A percentile compares a stretch with the other conserved stretches of the same genome.
Conservation (phyloP, 2,113 vertebrate species). For the Tiliqua scincoides region DNA sequence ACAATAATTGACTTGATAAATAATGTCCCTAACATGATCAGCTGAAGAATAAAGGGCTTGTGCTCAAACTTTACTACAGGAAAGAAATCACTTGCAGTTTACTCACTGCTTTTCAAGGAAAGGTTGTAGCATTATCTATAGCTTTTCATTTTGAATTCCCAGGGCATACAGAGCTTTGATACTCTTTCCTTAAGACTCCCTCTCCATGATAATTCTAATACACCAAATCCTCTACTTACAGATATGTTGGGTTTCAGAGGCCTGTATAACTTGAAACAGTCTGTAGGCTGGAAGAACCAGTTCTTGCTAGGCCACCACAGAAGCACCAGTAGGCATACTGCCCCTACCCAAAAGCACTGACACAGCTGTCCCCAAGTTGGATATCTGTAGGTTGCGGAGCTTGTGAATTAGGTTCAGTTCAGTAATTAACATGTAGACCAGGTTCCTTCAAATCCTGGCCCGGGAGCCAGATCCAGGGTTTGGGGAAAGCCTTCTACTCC, state of each 20-base stretch:
- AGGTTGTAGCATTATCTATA: not conserved
- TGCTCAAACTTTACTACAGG: not conserved
- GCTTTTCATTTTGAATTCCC: not conserved
- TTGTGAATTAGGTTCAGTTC: not conserved
- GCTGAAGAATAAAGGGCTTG: not conserved
- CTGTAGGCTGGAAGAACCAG: too few relatives aligned
- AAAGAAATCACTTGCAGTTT: not conserved
- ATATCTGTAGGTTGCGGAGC: too few relatives aligned
- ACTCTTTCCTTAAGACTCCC: not conserved
- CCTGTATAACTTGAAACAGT: too few relatives aligned
- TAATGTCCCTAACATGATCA: not conserved
- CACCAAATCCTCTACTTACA: too few relatives aligned
- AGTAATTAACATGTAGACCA: not conserved
- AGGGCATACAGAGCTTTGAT: not conserved
- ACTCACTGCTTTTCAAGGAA: not conserved
- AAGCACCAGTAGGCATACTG: too few relatives aligned
- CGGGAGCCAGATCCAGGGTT: too few relatives aligned
- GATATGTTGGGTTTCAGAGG: too few relatives aligned
- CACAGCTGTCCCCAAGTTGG: too few relatives aligned
- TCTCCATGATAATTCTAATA: not conserved
- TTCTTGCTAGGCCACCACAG: too few relatives aligned
- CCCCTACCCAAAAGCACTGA: too few relatives aligned
- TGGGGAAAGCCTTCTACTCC: too few relatives aligned
- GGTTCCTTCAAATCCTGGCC: too few relatives aligned
- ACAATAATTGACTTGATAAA: not conserved